These are phyloP conservation scores for Danio kyathit DNA, from an alignment of 2,797 vertebrate species.

Conservation along the genomic window DNA sequence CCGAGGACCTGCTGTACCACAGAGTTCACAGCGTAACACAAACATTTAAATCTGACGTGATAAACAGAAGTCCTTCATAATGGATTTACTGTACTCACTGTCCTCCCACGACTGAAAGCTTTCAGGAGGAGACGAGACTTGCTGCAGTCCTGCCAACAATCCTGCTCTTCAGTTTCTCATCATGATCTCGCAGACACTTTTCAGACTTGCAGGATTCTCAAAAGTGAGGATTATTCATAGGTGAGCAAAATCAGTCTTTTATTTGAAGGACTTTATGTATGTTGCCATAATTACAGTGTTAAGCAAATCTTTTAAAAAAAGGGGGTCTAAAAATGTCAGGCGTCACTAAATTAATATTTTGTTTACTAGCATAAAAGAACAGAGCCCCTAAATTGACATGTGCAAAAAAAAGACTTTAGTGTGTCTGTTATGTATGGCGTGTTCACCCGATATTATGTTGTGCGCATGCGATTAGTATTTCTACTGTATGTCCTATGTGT, in stretches of 20 bases:
- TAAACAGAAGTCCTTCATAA: constrained; percentile 40
- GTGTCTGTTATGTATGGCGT: too few species aligned
- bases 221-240: background rate
- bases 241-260: background rate
- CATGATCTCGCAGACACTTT: constrained; percentile 7
- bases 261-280: background rate
- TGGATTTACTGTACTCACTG: constrained; percentile 24
- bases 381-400: too few species aligned
- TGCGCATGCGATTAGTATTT: too few species aligned
- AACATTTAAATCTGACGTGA: constrained; percentile 34
- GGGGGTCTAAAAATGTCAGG: too few species aligned
- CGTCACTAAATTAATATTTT: too few species aligned
- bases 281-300: background rate
- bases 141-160: constrained; percentile 1
- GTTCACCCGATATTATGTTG: too few species aligned
- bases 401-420: too few species aligned
- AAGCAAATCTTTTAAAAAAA: too few species aligned
- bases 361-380: too few species aligned
- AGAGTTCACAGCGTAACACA: constrained; percentile 31
- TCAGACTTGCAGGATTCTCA: constrained; percentile 27
- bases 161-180: constrained; percentile 41
- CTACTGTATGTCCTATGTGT: too few species aligned
- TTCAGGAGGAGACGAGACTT: constrained; percentile 16
- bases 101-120: constrained; percentile 32
- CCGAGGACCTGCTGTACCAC: background rate